Percentiles rank a stretch among this genome's conserved stretches.
Evolutionary conservation across 2,888 invertebrate species (phyloP).

Genomic region (Mythimna albipuncta): DNA sequence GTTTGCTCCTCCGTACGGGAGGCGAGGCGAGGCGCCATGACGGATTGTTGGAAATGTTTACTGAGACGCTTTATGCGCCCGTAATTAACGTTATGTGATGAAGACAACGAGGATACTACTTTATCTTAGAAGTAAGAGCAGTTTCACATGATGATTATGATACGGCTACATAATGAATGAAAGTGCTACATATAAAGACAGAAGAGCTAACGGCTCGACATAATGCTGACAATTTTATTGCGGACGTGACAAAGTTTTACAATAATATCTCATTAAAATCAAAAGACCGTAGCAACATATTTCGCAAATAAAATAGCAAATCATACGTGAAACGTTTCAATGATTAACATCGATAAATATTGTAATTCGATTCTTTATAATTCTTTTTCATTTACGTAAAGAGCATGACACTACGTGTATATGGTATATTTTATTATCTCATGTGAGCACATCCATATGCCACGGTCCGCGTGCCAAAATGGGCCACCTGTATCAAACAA

Average conservation of each 20-base stretch:
- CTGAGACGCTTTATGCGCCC: constrained; percentile 73
- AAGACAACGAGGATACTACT: constrained; percentile 63
- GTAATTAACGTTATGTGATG: constrained; percentile 71
- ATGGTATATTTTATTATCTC: constrained; percentile 59
- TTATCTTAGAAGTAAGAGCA: constrained; percentile 59
- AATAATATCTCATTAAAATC: constrained; percentile 4
- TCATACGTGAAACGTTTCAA: constrained; percentile 26
- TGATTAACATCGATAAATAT: constrained; percentile 21
- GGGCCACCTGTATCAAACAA: constrained; percentile 68
- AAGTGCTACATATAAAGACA: constrained; percentile 46
- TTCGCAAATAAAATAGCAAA: constrained; percentile 28
- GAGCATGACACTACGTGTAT: constrained; percentile 46
- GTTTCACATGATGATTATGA: constrained; percentile 54
- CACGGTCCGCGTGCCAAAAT: constrained; percentile 61
- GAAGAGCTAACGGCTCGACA: constrained; percentile 23
- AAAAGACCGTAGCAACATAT: constrained; percentile 32
- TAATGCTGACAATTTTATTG: constrained; percentile 16
- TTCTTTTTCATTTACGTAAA: constrained; percentile 50
- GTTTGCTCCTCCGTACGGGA: constrained; percentile 46
- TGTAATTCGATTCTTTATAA: constrained; percentile 31
- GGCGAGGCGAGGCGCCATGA: constrained; percentile 76
- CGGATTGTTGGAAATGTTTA: constrained; percentile 75
- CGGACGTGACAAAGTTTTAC: constrained; percentile 25
- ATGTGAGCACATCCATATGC: constrained; percentile 42
- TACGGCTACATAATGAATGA: constrained; percentile 47